A percentile compares a stretch with the other conserved stretches of the same genome.
These are phyloP conservation scores for Fratercula arctica DNA, from an alignment of 2,797 vertebrate genomes.

Conservation along the genomic window DNA sequence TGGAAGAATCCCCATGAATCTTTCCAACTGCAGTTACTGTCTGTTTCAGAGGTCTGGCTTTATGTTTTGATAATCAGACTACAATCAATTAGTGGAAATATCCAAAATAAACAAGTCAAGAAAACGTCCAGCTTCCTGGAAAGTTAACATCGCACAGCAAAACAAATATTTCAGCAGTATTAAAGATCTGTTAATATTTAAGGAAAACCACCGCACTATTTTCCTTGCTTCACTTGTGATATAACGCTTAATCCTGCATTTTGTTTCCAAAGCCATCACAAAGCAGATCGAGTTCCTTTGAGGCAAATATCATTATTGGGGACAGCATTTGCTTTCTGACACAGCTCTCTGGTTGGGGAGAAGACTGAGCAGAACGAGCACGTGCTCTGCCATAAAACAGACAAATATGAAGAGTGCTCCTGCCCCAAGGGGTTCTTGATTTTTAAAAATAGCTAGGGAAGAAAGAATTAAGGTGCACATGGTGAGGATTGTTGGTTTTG, in stretches of 20 bases:
- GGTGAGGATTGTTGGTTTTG: not conserved
- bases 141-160: not conserved
- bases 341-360: not conserved
- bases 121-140: not conserved
- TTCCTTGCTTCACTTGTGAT: not conserved
- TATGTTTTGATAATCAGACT: not conserved
- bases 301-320: slow-evolving; percentile 10
- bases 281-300: not conserved
- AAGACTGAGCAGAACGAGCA: not conserved
- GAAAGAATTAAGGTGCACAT: not conserved
- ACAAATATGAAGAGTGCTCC: not conserved
- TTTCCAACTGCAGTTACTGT: not conserved
- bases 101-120: slow-evolving; percentile 26
- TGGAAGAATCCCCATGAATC: not conserved
- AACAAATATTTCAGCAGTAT: not conserved
- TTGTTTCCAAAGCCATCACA: slow-evolving; percentile 26
- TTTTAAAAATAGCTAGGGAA: not conserved
- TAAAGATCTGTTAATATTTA: not conserved
- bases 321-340: not conserved
- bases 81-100: slow-evolving; percentile 8
- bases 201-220: not conserved
- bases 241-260: not conserved
- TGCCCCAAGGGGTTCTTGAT: not conserved
- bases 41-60: not conserved
- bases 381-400: not conserved